A percentile compares a stretch with the other conserved stretches of the same genome.
Conservation (phyloP, 1,140 invertebrate species). For the Cyrtorhinus lividipennis region DNA sequence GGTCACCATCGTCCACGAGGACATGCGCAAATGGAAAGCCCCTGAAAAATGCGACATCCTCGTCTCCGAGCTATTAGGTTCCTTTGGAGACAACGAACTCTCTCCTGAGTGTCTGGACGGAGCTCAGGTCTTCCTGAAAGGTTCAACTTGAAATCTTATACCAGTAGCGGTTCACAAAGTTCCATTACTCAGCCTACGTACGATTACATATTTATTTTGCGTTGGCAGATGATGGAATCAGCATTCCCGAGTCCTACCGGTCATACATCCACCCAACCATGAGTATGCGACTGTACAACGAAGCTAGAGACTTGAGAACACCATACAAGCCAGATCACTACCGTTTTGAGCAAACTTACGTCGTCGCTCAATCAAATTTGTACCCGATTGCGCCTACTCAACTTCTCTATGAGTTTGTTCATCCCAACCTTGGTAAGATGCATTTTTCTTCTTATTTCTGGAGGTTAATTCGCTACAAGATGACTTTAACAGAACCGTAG, state of each 20-base stretch:
- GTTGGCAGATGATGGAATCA: conserved; percentile 63
- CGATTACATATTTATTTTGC: conserved; percentile 3
- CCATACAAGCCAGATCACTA: conserved; percentile 41
- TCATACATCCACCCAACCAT: conserved; percentile 82
- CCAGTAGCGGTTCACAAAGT: background rate
- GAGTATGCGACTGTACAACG: conserved; percentile 58
- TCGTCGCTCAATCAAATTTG: conserved; percentile 83
- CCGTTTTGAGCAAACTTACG: conserved; percentile 78
- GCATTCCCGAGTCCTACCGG: conserved; percentile 80
- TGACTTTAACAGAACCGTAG: no score
- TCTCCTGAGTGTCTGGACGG: conserved; percentile 98
- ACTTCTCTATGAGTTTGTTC: conserved; percentile 71
- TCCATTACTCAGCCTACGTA: background rate
- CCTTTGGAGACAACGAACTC: conserved; percentile 97
- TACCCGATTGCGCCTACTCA: conserved; percentile 66
- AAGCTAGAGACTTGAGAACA: conserved; percentile 43
- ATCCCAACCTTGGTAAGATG: conserved; percentile 60
- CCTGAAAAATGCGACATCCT: conserved; percentile 83
- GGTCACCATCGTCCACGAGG: conserved; percentile 62
- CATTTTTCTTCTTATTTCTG: no score
- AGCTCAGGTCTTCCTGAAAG: conserved; percentile 73
- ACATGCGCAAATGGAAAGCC: conserved; percentile 80
- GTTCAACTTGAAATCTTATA: conserved; percentile 28
- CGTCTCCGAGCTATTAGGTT: conserved; percentile 90
- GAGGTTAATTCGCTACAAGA: no score